phyloP scores from a whole-genome alignment of 2,888 invertebrate species.

The Gari tellinella region DNA sequence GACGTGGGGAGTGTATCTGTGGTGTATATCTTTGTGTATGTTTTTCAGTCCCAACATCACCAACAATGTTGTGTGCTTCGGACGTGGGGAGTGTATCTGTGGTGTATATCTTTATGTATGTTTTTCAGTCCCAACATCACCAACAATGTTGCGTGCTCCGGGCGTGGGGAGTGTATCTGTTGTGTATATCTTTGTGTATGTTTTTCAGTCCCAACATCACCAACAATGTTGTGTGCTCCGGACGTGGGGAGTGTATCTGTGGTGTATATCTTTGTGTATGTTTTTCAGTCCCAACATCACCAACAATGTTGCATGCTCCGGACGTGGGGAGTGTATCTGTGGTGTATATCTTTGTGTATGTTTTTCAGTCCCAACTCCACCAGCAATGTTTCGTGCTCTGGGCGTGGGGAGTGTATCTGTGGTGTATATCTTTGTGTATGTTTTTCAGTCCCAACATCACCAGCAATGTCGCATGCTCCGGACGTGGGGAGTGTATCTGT shows the following conservation, averaged over 20 bases:
- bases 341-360: slow-evolving; percentile 83
- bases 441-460: slow-evolving; percentile 72
- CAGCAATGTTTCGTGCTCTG: slow-evolving; percentile 84
- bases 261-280: slow-evolving; percentile 83
- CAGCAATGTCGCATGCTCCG: slow-evolving; percentile 84
- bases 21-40: slow-evolving; percentile 83
- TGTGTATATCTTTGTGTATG: slow-evolving; percentile 83
- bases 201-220: slow-evolving; percentile 72
- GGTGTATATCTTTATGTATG: slow-evolving; percentile 83
- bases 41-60: slow-evolving; percentile 72
- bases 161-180: slow-evolving; percentile 86
- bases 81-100: slow-evolving; percentile 86
- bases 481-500: slow-evolving; percentile 86
- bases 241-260: slow-evolving; percentile 86
- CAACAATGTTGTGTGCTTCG: slow-evolving; percentile 84
- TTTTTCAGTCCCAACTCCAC: slow-evolving; percentile 72
- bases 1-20: slow-evolving; percentile 86
- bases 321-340: slow-evolving; percentile 86
- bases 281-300: slow-evolving; percentile 72
- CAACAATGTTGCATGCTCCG: slow-evolving; percentile 84
- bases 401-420: slow-evolving; percentile 86
- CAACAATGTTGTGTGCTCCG: slow-evolving; percentile 84
- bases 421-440: slow-evolving; percentile 83
- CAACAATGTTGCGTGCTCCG: slow-evolving; percentile 84
- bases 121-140: slow-evolving; percentile 72